Base-by-base conservation (phyloP, 2,113 vertebrate genomes). In the Lethenteron reissneri region DNA sequence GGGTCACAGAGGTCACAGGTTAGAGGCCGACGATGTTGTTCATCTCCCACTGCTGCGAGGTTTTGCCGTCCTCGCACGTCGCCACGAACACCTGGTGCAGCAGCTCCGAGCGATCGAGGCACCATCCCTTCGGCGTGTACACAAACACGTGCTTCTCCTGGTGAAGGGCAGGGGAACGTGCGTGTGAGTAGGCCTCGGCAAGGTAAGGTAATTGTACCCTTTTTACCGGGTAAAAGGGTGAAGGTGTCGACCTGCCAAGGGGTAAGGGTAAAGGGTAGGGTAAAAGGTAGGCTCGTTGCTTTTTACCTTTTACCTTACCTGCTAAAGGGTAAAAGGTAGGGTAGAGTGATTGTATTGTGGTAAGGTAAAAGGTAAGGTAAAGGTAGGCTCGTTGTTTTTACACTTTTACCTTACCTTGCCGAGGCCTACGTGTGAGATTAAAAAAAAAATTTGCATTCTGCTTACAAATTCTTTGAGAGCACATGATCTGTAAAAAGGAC, bases 31-130 rank as follows among this genome's bases (percentile, higher is more conserved):
- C 82, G 9, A 99, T 95, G 80, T 94, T 95, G 79, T 96, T 99
- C 85, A 97, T 95, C 81, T 99, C 92, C 94, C 94, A 99, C 75
- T 85, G 90, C 77, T 99, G 94, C 19, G 85, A 87, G 73, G 76
- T 81, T 84, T 92, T 96, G 76, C 73, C 84, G 77, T 78, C 83
- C 82, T 95, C 92, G 71, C 92, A 99, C 59, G 84, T 85, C 6
- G 90, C 84, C 76, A 95, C 78, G 78, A 92, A 95, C 62, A 99
- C 84, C 77, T 94, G 89, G 77, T 95, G 94, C 19, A 95, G 83
- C 75, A 95, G 80, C 73, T 97, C 91, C 0, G 90, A 95, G 73
- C 92, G 89, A 80, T 97, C 94, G 77, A 99, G 82, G 77, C 94
- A 99, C 78, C 88, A 91, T 57, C 88, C 88, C 72, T 82, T 79